Evolutionary conservation across 2,888 invertebrate species (phyloP), one percentile per base, ranked within the genome.

Genomic region (Zygaena filipendulae): DNA sequence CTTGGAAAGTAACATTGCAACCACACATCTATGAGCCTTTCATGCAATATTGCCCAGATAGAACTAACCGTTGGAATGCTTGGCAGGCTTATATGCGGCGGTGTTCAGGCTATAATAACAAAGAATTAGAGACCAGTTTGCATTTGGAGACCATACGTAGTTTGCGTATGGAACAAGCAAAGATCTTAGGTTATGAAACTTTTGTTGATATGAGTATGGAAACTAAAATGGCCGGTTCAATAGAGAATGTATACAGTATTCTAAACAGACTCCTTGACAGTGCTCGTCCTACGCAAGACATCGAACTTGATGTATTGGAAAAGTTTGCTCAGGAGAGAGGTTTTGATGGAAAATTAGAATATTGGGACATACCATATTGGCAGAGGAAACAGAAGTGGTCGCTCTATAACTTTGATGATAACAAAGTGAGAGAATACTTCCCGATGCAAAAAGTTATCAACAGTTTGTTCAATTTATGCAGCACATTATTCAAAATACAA

Each of bases 311-410:
- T 14, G 61, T 79, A 5, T 59, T 97, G 27, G 86, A 87, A 46
- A 68, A 84, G 22, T 97, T 91, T 70, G 92, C 92, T 1, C 49
- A 49, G 1, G 84, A 87, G 27, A 81, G 86, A 49, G 93, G 93
- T 0, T 91, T 91, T 47, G 74, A 84, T 22, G 81, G 82, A 4
- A 74, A 82, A 27, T 59, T 95, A 11, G 86, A 91, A 43, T 74
- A 86, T 25, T 96, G 91, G 87, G 97, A 97, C 64, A 80, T 97
- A 23, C 84, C 90, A 2, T 97, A 90, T 56, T 97, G 94, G 92
- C 84, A 87, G 45, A 82, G 91, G 41, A 89, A 90, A 56, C 91
- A 93, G 41, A 82, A 84, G 40, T 79, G 82, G 49, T 70, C 83
- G 0, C 53, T 88, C 6, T 89, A 83, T 49, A 82, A 85, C 29